These are phyloP conservation scores for Drosophila antonietae DNA, from an alignment of 2,888 invertebrate genomes.

Conservation along the genomic window DNA sequence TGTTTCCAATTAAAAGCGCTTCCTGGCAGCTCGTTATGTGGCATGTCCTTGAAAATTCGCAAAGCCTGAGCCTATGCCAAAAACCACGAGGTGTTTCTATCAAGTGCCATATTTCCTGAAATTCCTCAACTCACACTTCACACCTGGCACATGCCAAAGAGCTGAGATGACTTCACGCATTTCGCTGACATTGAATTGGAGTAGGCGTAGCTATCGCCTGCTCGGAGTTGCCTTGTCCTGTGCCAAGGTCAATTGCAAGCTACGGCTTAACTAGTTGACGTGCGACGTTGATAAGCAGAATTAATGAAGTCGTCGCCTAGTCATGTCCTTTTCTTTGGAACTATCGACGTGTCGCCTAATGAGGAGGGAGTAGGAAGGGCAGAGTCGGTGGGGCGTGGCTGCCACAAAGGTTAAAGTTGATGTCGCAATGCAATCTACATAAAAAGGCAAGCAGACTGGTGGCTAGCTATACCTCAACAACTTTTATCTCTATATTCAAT, in stretches of 20 bases:
- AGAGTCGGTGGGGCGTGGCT: constrained; percentile 19
- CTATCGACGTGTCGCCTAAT: constrained; percentile 10
- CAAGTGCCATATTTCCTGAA: constrained; percentile 56
- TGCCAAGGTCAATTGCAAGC: constrained; percentile 62
- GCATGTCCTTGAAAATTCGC: constrained; percentile 50
- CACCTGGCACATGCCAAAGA: not conserved
- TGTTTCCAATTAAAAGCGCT: constrained; percentile 69
- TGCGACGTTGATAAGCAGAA: constrained; percentile 63
- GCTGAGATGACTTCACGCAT: constrained; percentile 73
- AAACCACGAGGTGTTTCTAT: constrained; percentile 16
- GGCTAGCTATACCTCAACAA: not conserved
- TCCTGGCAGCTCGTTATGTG: constrained; percentile 31
- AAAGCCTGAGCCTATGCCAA: constrained; percentile 7
- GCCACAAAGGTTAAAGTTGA: constrained; percentile 20
- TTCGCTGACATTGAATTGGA: constrained; percentile 66
- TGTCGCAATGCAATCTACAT: not conserved
- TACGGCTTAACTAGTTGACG: constrained; percentile 34
- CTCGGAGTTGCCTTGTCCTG: constrained; percentile 24
- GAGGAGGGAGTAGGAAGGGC: not conserved
- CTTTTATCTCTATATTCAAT: not conserved
- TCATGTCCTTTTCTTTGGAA: constrained; percentile 30
- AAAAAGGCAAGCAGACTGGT: not conserved
- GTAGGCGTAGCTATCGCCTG: constrained; percentile 11
- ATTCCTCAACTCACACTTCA: not conserved
- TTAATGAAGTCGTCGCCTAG: constrained; percentile 41